These are phyloP conservation scores for Spheniscus mendiculus DNA, from an alignment of 2,113 vertebrate species.

Conservation along the genomic window DNA sequence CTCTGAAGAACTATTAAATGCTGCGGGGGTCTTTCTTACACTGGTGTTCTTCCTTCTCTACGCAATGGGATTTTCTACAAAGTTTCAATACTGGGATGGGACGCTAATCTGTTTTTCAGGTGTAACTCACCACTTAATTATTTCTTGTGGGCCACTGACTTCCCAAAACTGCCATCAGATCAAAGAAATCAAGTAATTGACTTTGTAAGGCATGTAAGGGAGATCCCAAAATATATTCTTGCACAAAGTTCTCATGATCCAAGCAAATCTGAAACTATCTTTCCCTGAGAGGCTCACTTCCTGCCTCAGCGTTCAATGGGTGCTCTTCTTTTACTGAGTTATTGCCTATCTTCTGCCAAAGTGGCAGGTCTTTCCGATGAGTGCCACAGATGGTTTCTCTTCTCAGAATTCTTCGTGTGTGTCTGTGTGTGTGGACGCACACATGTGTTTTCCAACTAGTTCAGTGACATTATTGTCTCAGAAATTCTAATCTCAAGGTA, in stretches of 20 bases:
- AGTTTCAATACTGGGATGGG: background rate
- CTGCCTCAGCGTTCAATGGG: background rate
- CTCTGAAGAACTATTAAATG: background rate
- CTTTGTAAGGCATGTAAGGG: background rate
- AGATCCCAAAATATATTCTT: background rate
- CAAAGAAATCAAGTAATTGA: background rate
- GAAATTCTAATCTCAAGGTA: background rate
- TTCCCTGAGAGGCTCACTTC: background rate
- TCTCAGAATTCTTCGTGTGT: background rate
- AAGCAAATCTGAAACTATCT: background rate
- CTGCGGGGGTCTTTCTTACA: background rate
- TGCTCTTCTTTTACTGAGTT: background rate
- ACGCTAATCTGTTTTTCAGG: background rate
- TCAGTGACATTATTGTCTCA: background rate
- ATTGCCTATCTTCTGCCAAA: background rate
- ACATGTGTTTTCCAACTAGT: background rate
- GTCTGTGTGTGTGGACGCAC: accelerated
- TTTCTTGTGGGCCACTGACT: background rate
- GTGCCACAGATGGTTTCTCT: background rate
- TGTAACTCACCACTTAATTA: background rate
- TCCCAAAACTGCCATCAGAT: background rate
- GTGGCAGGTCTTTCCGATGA: background rate
- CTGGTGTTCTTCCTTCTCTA: background rate
- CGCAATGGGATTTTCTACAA: background rate
- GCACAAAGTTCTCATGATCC: background rate